A percentile compares a stretch with the other conserved stretches of the same genome.
Conservation (phyloP, 23 tunicate species). For the Styela clava region DNA sequence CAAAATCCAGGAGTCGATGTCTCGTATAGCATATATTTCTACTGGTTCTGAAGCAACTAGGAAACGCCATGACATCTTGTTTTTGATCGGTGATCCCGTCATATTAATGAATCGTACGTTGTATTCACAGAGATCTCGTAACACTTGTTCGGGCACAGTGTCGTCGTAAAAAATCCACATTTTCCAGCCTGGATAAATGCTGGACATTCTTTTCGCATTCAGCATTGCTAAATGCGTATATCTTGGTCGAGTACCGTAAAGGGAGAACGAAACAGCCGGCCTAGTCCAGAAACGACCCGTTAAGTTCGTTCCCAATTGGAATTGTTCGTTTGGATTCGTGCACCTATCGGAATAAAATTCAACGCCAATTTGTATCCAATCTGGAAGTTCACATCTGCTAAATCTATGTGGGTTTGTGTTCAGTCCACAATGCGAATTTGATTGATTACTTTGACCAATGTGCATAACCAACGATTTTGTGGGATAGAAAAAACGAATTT, state of each 20-base stretch:
- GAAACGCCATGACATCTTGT: constrained; percentile 24
- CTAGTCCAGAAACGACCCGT: not conserved
- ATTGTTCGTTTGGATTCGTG: not conserved
- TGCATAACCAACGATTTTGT: not conserved
- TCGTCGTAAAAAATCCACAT: constrained; percentile 11
- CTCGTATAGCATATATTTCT: not conserved
- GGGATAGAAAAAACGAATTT: not conserved
- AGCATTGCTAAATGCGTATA: not conserved
- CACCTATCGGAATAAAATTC: not conserved
- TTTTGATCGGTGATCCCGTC: constrained; percentile 6
- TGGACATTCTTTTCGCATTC: constrained; percentile 8
- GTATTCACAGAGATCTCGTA: constrained; percentile 15
- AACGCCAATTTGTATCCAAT: not conserved
- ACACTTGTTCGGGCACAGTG: not conserved
- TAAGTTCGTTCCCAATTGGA: not conserved
- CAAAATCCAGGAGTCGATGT: constrained; percentile 6
- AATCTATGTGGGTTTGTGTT: not conserved
- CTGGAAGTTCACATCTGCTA: not conserved
- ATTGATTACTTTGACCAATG: not conserved
- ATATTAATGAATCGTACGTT: constrained; percentile 8
- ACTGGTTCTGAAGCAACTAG: constrained; percentile 18
- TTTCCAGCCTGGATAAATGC: constrained; percentile 17
- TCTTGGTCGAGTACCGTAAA: constrained; percentile 1
- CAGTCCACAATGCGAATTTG: not conserved
- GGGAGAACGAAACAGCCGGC: constrained; percentile 1